Conservation (phyloP, 2,888 invertebrate species). For the Oscheius onirici region DNA sequence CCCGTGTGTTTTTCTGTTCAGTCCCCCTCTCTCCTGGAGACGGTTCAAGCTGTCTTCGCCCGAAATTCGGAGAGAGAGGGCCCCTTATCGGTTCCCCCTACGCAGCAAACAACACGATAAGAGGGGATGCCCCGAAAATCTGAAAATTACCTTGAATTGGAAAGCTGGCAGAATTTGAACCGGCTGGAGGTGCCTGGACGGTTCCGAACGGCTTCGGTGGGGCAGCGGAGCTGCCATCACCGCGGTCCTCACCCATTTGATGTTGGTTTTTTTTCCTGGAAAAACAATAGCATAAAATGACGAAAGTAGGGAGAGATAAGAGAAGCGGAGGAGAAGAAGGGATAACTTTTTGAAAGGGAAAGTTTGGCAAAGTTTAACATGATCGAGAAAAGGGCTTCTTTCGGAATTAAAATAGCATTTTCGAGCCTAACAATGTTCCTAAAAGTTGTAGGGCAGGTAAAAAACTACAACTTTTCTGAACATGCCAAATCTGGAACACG, state of each 20-base stretch:
- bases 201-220: slow-evolving; percentile 38
- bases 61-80: too few species aligned
- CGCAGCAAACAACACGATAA: slow-evolving; percentile 21
- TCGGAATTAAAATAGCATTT: neutral
- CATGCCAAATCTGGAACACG: too few species aligned
- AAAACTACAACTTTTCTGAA: too few species aligned
- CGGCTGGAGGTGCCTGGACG: slow-evolving; percentile 14
- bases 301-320: neutral
- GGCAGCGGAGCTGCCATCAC: slow-evolving; percentile 47
- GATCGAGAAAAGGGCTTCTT: neutral
- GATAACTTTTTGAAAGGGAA: neutral
- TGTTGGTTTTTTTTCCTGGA: neutral
- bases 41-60: neutral
- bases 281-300: neutral
- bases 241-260: slow-evolving; percentile 54
- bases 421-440: neutral
- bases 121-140: slow-evolving; percentile 6
- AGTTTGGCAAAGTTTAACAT: neutral
- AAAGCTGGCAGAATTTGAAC: neutral
- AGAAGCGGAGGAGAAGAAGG: neutral
- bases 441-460: neutral
- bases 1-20: neutral
- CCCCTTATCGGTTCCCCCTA: slow-evolving; percentile 7
- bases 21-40: neutral
- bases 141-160: neutral